phyloP scores from a whole-genome alignment of 2,797 vertebrate species.

The Xyrichtys novacula region DNA sequence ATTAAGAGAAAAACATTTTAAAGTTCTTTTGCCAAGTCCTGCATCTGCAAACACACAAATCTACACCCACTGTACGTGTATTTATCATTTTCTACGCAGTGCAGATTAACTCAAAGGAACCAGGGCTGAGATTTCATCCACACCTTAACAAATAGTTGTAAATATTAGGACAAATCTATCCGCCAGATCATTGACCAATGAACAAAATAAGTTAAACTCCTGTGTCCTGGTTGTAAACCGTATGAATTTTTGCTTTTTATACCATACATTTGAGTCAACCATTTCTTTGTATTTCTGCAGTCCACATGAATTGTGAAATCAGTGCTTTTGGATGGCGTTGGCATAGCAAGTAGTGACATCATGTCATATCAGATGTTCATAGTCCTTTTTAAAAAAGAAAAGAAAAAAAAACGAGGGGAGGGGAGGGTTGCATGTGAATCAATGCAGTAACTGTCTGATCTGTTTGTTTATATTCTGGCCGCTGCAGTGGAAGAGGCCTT shows the following conservation, averaged over 20 bases:
- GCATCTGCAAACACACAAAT: not conserved
- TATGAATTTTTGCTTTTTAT: slow-evolving; percentile 69
- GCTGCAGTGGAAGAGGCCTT: slow-evolving; percentile 71
- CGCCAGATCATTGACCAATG: slow-evolving; percentile 68
- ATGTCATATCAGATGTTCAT: slow-evolving; percentile 83
- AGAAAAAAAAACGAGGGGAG: slow-evolving; percentile 18
- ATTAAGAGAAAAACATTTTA: not conserved
- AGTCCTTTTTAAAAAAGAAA: slow-evolving; percentile 60
- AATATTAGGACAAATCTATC: slow-evolving; percentile 71
- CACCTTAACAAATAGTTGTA: slow-evolving; percentile 68
- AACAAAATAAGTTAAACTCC: slow-evolving; percentile 65
- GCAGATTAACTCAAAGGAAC: slow-evolving; percentile 73
- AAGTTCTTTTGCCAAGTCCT: slow-evolving; percentile 20
- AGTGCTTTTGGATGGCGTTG: slow-evolving; percentile 83
- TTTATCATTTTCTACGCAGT: slow-evolving; percentile 53
- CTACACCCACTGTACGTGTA: slow-evolving; percentile 27
- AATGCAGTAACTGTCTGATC: slow-evolving; percentile 84
- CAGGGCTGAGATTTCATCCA: slow-evolving; percentile 40
- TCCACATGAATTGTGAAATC: slow-evolving; percentile 81
- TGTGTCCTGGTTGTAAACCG: slow-evolving; percentile 69
- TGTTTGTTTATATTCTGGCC: slow-evolving; percentile 78
- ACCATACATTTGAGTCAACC: slow-evolving; percentile 65
- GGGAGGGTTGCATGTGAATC: slow-evolving; percentile 84
- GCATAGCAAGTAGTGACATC: slow-evolving; percentile 82
- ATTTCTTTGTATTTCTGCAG: slow-evolving; percentile 73